These are phyloP conservation scores for Idaea biselata DNA, from an alignment of 2,888 invertebrate species.

Conservation along the genomic window DNA sequence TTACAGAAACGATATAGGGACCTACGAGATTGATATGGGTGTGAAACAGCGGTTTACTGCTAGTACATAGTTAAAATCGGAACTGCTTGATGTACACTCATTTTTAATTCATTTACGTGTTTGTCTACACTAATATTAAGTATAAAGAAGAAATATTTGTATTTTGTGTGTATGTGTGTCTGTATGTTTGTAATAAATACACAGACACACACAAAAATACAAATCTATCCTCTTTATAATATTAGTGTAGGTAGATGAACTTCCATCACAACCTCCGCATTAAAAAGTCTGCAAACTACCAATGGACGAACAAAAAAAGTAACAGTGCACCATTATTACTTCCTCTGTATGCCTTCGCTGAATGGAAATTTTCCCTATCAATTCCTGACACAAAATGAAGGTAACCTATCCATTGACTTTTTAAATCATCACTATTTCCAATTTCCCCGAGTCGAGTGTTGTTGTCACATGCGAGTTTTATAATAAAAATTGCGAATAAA, in stretches of 20 bases:
- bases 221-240: no score
- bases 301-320: neutral
- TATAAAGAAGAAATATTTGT: no score
- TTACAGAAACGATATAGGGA: no score
- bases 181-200: no score
- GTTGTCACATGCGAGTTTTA: conserved; percentile 21
- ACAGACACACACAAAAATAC: no score
- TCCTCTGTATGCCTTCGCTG: neutral
- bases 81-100: no score
- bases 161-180: no score
- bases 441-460: conserved; percentile 29
- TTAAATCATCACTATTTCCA: conserved; percentile 34
- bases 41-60: no score
- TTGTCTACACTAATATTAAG: no score
- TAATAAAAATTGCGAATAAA: conserved; percentile 26
- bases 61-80: no score
- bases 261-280: neutral
- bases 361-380: neutral
- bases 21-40: no score
- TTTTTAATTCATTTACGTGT: neutral
- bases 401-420: conserved; percentile 12
- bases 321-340: neutral
- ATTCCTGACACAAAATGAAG: neutral
- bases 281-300: neutral
- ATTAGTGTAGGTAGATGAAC: no score